These are phyloP conservation scores for Calonectris borealis DNA, from an alignment of 2,113 vertebrate genomes.

Conservation along the genomic window DNA sequence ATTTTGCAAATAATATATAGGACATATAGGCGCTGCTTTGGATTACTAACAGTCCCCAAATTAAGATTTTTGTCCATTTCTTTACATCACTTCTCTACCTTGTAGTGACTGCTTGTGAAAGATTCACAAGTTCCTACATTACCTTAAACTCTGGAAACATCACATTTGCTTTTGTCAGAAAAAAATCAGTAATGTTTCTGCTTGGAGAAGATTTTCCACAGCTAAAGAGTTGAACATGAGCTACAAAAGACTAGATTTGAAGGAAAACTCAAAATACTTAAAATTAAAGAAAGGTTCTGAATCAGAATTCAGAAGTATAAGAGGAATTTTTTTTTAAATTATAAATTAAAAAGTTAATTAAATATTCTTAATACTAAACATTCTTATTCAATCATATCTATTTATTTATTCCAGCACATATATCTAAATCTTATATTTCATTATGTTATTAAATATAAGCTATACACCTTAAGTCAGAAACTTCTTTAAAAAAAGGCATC, in stretches of 20 bases:
- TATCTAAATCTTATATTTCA: not conserved
- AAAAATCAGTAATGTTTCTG: not conserved
- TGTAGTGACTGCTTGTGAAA: not conserved
- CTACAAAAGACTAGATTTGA: not conserved
- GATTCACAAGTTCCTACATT: not conserved
- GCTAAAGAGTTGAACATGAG: not conserved
- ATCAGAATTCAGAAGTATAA: not conserved
- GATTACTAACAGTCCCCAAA: not conserved
- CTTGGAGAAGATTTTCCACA: not conserved
- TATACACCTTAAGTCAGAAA: not conserved
- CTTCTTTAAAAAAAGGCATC: not conserved
- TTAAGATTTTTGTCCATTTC: not conserved
- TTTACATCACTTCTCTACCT: not conserved
- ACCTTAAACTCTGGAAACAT: not conserved
- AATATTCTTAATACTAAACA: not conserved
- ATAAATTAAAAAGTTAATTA: not conserved
- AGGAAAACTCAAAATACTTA: not conserved
- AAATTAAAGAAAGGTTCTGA: not conserved
- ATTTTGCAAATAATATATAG: not conserved
- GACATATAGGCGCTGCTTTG: not conserved
- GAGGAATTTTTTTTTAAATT: not conserved
- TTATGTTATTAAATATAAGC: not conserved
- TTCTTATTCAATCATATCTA: not conserved
- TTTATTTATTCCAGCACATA: not conserved
- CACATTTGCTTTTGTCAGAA: not conserved